These are phyloP conservation scores for Morinoia aosen DNA, from an alignment of 2,888 invertebrate genomes.

Conservation along the genomic window DNA sequence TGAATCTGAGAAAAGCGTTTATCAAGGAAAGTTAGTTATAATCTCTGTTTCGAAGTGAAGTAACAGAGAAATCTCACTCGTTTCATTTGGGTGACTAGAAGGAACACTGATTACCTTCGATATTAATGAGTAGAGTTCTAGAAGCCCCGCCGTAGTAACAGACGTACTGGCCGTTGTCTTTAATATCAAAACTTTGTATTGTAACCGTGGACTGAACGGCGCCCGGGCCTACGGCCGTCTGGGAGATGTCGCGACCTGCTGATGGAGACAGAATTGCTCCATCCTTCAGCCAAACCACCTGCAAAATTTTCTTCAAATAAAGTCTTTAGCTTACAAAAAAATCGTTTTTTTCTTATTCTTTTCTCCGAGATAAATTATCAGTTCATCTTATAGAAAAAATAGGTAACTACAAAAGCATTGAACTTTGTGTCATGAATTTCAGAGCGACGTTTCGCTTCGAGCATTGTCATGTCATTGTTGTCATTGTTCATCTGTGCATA, in stretches of 20 bases:
- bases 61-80: background rate
- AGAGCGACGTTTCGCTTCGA: no score
- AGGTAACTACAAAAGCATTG: background rate
- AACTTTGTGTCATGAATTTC: no score
- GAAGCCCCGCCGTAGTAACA: constrained; percentile 66
- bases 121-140: constrained; percentile 63
- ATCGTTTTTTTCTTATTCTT: background rate
- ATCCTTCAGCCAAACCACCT: constrained; percentile 66
- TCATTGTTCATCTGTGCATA: no score
- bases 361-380: background rate
- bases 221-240: constrained; percentile 32
- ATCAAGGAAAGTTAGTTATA: background rate
- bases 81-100: background rate
- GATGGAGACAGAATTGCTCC: constrained; percentile 56
- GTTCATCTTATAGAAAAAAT: no score
- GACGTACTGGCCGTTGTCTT: constrained; percentile 66
- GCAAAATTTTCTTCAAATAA: background rate
- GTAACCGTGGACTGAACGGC: constrained; percentile 58
- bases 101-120: constrained; percentile 58
- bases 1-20: background rate
- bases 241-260: background rate
- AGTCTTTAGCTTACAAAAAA: background rate
- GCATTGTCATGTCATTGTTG: no score
- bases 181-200: constrained; percentile 58
- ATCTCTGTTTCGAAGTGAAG: background rate